Evolutionary conservation across 2,113 vertebrate species (phyloP), one percentile per base, ranked within the genome.

Genomic region (Atractosteus spatula): DNA sequence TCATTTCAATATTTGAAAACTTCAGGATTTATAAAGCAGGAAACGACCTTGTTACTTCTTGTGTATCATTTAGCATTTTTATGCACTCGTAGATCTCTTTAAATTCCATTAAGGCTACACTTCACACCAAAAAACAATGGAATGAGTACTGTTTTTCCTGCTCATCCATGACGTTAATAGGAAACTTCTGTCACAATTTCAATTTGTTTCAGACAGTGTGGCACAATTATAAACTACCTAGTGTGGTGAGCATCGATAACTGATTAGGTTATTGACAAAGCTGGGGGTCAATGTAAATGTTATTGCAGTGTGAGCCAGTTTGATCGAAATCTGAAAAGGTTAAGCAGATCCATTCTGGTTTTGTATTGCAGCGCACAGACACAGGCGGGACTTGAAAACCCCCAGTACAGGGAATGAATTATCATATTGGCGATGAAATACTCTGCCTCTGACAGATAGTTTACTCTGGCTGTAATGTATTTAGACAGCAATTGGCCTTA

Each of bases 401-500:
- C 88, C 89, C 87, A 84, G 84, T 85, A 91, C 85, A 86, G 86
- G 84, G 90, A 90, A 89, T 86, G 89, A 90, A 91, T 91, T 92
- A 92, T 93, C 86, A 89, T 92, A 90, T 89, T 89, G 91, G 89
- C 87, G 80, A 85, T 89, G 88, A 87, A 90, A 89, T 83, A 85
- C 91, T 91, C 83, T 92, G 91, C 83, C 86, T 89, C 86, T 88
- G 89, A 93, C 89, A 88, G 90, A 91, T 90, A 88, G 90, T 92
- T 89, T 92, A 90, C 91, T 88, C 88, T 78, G 80, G 80, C 85
- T 84, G 84, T 91, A 89, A 80, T 85, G 90, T 88, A 74, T 94
- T 94, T 92, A 90, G 86, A 89, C 89, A 93, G 92, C 90, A 89
- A 90, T 95, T 95, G 94, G 92, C 93, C 92, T 92, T 93, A 92